Conservation (phyloP, 2,888 invertebrate species). For the Nymphalis urticae region DNA sequence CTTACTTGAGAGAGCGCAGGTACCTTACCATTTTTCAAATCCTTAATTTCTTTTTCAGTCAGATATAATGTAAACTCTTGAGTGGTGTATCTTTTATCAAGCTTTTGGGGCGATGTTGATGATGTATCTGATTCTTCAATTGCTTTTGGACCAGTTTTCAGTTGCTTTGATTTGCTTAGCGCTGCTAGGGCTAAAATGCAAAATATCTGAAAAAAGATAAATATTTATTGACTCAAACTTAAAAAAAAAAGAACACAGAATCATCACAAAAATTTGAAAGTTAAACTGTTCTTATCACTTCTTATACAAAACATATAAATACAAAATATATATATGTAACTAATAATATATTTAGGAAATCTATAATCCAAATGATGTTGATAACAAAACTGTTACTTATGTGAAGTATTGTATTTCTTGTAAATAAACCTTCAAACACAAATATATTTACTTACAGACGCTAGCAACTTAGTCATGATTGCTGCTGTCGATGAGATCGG, state of each 20-base stretch:
- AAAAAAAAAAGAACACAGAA: too few species aligned
- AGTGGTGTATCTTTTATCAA: background rate
- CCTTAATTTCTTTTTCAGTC: slow-evolving; percentile 16
- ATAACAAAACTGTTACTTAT: too few species aligned
- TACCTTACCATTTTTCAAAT: background rate
- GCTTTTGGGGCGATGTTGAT: background rate
- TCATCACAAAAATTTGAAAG: too few species aligned
- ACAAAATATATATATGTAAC: too few species aligned
- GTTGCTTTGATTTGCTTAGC: background rate
- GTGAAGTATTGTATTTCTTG: too few species aligned
- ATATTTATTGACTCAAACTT: background rate
- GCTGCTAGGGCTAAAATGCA: slow-evolving; percentile 9
- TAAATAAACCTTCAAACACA: too few species aligned
- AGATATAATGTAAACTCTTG: slow-evolving; percentile 16
- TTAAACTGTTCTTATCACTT: too few species aligned
- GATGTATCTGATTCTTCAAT: background rate
- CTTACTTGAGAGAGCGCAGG: background rate
- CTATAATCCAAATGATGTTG: too few species aligned
- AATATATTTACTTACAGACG: slow-evolving; percentile 8
- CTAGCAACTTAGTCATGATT: slow-evolving; percentile 8
- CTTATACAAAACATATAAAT: too few species aligned
- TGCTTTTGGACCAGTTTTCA: background rate
- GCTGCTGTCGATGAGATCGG: slow-evolving; percentile 13
- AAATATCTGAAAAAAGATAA: slow-evolving; percentile 15
- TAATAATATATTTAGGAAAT: too few species aligned